These are phyloP conservation scores for Orthonychiurus folsomi DNA, from an alignment of 2,888 invertebrate genomes.

Conservation along the genomic window DNA sequence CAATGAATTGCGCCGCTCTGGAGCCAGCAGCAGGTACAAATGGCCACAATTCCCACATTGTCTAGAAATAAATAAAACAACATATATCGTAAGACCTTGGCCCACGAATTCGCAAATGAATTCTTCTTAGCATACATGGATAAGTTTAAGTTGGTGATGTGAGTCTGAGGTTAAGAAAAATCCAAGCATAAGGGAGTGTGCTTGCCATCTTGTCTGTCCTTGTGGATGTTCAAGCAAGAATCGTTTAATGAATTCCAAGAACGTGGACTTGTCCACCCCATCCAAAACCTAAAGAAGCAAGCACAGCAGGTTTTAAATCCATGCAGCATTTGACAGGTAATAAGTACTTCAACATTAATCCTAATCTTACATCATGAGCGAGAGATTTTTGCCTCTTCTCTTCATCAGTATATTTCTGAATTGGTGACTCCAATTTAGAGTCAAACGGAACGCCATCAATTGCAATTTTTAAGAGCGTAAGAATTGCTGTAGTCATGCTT, in stretches of 20 bases:
- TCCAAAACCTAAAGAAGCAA: conserved; percentile 31
- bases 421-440: conserved; percentile 36
- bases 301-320: neutral
- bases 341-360: too few species aligned
- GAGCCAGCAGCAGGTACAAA: conserved; percentile 56
- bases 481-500: conserved; percentile 37
- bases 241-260: conserved; percentile 39
- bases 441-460: conserved; percentile 39
- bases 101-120: too few species aligned
- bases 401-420: conserved; percentile 36
- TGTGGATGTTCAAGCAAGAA: conserved; percentile 37
- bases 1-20: conserved; percentile 93
- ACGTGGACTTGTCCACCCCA: conserved; percentile 36
- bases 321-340: neutral
- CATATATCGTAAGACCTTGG: too few species aligned
- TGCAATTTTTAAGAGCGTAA: conserved; percentile 38
- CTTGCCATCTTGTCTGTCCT: conserved; percentile 66
- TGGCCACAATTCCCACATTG: conserved; percentile 40
- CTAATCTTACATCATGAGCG: conserved; percentile 32
- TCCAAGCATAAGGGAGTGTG: conserved; percentile 74
- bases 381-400: conserved; percentile 38
- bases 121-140: too few species aligned
- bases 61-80: too few species aligned
- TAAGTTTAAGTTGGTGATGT: conserved; percentile 38
- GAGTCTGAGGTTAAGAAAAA: conserved; percentile 38